phyloP scores from a whole-genome alignment of 2,888 invertebrate genomes.

The Dichetophora obliterata region DNA sequence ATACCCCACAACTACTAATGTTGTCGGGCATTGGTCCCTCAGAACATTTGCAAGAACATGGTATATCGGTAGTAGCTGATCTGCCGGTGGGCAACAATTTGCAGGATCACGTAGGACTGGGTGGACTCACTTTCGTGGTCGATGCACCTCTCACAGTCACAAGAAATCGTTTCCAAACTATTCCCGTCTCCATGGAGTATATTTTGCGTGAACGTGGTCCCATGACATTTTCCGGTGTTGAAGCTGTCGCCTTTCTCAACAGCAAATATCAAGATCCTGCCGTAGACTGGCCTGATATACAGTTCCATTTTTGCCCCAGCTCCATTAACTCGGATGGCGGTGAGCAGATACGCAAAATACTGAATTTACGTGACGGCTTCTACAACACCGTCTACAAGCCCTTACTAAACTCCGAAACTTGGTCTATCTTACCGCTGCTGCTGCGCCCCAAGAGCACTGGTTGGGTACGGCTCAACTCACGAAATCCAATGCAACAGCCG shows the following conservation, averaged over 20 bases:
- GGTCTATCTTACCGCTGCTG: slow-evolving; percentile 85
- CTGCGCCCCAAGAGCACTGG: slow-evolving; percentile 90
- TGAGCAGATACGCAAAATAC: slow-evolving; percentile 82
- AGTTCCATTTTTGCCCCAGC: slow-evolving; percentile 89
- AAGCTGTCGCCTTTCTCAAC: slow-evolving; percentile 89
- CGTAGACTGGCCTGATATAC: slow-evolving; percentile 86
- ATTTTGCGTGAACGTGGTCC: slow-evolving; percentile 85
- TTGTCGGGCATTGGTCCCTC: slow-evolving; percentile 88
- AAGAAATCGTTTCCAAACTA: slow-evolving; percentile 81
- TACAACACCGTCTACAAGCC: slow-evolving; percentile 90
- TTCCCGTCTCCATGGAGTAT: slow-evolving; percentile 85
- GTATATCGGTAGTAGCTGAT: slow-evolving; percentile 81
- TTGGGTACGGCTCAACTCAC: slow-evolving; percentile 84
- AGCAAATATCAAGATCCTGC: slow-evolving; percentile 86
- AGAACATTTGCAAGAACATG: slow-evolving; percentile 79
- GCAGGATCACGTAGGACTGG: slow-evolving; percentile 90
- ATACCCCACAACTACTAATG: slow-evolving; percentile 91
- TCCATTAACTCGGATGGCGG: slow-evolving; percentile 87
- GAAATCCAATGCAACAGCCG: slow-evolving; percentile 86
- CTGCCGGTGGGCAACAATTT: slow-evolving; percentile 86
- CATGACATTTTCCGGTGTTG: slow-evolving; percentile 86
- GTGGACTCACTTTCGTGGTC: slow-evolving; percentile 85
- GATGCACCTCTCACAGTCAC: slow-evolving; percentile 85
- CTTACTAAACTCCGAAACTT: slow-evolving; percentile 82
- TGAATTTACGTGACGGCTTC: slow-evolving; percentile 82